Base-by-base conservation (phyloP, 2,113 vertebrate genomes). In the Rhagologus leucostigma region DNA sequence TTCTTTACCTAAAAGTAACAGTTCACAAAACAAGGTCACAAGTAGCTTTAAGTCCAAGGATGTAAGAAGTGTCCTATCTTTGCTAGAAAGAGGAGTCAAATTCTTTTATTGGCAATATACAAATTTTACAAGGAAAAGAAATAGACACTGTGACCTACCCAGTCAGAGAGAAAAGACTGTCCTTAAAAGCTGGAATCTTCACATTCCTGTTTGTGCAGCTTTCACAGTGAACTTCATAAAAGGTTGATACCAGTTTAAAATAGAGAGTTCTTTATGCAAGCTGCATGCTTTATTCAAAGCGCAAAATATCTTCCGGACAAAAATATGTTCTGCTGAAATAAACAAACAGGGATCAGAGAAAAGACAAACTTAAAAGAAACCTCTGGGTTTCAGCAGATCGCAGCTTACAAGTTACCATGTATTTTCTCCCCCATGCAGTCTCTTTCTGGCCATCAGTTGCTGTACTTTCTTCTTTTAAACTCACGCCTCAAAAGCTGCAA, bases 371-470 rank as follows among this genome's bases (percentile, higher is more conserved):
- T 77, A 53, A 96, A 96, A 87, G 55, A 93, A 86, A 55, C 70
- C 63, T 91, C 78, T 87, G 91, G 78, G 82, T 87, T 91, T 93
- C 75, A 89, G 90, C 81, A 97, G 91, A 95, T 90, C 90, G 70
- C 74, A 80, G 39, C 6, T 86, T 74, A 67, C 59, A 77, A 94
- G 78, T 88, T 87, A 63, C 84, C 8, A 0, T 11, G 39, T 55
- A 69, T 89, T 93, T 95, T 64, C 39, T 73, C 71, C 53, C 81
- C 59, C 35, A 27, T 50, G 55, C 50, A 63, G 78, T 39, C 35
- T 86, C 55, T 75, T 85, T 76, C 67, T 77, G 71, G 62, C 59
- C 70, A 73, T 46, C 78, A 65, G 18, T 46, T 55, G 81, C 11
- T 4, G 2, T 19, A 8, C 47, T 95, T 88, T 93, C 30, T 39